phyloP scores from a whole-genome alignment of 1,140 invertebrate genomes.

The Pseudachorutes palmiensis region DNA sequence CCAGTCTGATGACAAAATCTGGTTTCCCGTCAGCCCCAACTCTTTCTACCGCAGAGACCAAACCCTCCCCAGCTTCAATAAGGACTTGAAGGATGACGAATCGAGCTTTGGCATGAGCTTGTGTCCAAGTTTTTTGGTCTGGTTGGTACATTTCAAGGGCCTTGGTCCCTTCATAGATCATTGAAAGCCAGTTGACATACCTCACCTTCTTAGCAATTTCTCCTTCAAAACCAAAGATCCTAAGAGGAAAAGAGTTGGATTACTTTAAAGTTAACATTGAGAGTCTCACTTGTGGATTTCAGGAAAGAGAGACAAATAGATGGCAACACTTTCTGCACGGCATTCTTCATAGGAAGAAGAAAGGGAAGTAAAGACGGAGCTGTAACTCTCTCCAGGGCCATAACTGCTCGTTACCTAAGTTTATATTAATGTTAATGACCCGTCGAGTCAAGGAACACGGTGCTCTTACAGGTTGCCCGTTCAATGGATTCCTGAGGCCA shows the following conservation, averaged over 20 bases:
- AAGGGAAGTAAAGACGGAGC: conserved; percentile 79
- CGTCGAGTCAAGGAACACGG: not conserved
- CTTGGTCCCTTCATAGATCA: conserved; percentile 75
- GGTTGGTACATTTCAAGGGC: conserved; percentile 88
- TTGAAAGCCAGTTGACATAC: conserved; percentile 85
- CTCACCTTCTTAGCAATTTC: conserved; percentile 68
- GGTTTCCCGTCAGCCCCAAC: conserved; percentile 58
- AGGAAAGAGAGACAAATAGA: conserved; percentile 69
- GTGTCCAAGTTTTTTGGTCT: conserved; percentile 64
- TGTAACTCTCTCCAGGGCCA: conserved; percentile 77
- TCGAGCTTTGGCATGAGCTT: conserved; percentile 79
- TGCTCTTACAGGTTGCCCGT: conserved; percentile 47
- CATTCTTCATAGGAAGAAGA: conserved; percentile 90
- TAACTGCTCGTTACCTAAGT: conserved; percentile 60
- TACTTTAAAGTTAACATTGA: conserved; percentile 2
- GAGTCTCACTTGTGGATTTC: conserved; percentile 60
- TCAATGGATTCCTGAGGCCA: conserved; percentile 68
- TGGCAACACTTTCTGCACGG: conserved; percentile 84
- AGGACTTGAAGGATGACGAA: conserved; percentile 80
- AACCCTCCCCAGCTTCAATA: conserved; percentile 71
- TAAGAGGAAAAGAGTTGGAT: conserved; percentile 43
- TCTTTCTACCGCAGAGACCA: conserved; percentile 66
- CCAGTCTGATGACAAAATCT: conserved; percentile 69
- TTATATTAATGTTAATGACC: not conserved
- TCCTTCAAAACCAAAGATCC: conserved; percentile 76